These are phyloP conservation scores for Xiphophorus couchianus DNA, from an alignment of 2,113 vertebrate species.

Conservation along the genomic window DNA sequence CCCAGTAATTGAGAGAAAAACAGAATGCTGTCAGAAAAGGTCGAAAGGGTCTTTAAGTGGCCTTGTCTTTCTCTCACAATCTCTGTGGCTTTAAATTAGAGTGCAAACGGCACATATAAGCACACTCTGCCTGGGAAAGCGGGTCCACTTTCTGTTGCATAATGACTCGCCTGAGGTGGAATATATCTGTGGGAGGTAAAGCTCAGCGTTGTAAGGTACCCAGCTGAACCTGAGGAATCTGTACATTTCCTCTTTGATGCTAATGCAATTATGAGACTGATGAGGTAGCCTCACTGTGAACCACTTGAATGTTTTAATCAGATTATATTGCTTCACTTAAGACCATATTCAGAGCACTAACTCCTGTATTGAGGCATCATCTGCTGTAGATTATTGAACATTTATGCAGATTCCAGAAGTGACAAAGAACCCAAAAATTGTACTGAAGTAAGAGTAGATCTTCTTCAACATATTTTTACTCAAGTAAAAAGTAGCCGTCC, in stretches of 20 bases:
- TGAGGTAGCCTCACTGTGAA: slow-evolving; percentile 29
- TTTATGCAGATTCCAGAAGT: neutral
- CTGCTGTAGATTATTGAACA: slow-evolving; percentile 21
- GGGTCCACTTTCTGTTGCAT: slow-evolving; percentile 50
- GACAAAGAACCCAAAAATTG: too few relatives aligned
- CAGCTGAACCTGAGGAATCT: slow-evolving; percentile 24
- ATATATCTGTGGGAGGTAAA: slow-evolving; percentile 65
- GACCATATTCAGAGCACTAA: slow-evolving; percentile 45
- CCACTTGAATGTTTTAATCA: slow-evolving; percentile 50
- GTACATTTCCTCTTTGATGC: slow-evolving; percentile 54
- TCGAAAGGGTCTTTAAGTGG: slow-evolving; percentile 52
- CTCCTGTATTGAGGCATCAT: slow-evolving; percentile 36
- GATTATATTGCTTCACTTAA: slow-evolving; percentile 59
- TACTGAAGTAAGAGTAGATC: too few relatives aligned
- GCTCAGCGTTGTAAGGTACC: slow-evolving; percentile 40
- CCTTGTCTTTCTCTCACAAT: slow-evolving; percentile 46
- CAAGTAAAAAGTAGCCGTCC: too few relatives aligned
- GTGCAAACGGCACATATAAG: slow-evolving; percentile 26
- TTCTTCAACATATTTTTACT: too few relatives aligned
- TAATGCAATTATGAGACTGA: slow-evolving; percentile 61
- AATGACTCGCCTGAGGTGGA: slow-evolving; percentile 55
- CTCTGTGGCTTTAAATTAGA: slow-evolving; percentile 60
- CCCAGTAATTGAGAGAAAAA: slow-evolving; percentile 41
- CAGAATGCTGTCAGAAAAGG: slow-evolving; percentile 47
- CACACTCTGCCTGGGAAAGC: slow-evolving; percentile 28